Evolutionary conservation across 2,888 invertebrate species (phyloP).

Genomic region (Lottia gigantea): DNA sequence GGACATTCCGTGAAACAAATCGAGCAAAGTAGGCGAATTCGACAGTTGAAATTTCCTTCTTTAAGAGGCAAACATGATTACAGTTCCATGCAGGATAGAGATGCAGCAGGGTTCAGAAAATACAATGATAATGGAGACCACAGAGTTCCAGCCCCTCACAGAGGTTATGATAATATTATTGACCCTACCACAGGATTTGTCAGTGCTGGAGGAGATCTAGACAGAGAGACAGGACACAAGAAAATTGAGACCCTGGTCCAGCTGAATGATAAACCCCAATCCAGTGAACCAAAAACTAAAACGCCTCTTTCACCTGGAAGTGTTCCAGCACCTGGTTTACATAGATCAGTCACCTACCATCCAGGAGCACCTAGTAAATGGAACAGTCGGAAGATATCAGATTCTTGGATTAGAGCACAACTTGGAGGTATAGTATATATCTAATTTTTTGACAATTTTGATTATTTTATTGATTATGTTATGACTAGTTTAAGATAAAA

Average conservation of each 20-base stretch:
- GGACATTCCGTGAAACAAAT: slow-evolving; percentile 54
- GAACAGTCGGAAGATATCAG: slow-evolving; percentile 60
- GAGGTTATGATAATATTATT: slow-evolving; percentile 63
- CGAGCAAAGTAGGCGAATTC: slow-evolving; percentile 52
- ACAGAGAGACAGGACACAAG: slow-evolving; percentile 57
- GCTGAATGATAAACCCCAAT: slow-evolving; percentile 56
- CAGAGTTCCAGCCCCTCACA: slow-evolving; percentile 54
- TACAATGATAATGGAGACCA: slow-evolving; percentile 63
- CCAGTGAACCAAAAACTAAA: slow-evolving; percentile 44
- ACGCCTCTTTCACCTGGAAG: slow-evolving; percentile 43
- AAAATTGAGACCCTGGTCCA: slow-evolving; percentile 57
- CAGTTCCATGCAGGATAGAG: slow-evolving; percentile 54
- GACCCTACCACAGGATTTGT: slow-evolving; percentile 66
- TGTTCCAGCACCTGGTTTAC: slow-evolving; percentile 56
- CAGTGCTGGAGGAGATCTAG: slow-evolving; percentile 62
- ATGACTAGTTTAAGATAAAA: too few species aligned
- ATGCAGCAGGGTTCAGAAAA: slow-evolving; percentile 41
- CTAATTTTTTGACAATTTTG: too few species aligned
- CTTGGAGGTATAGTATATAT: slow-evolving; percentile 53
- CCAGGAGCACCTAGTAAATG: slow-evolving; percentile 61
- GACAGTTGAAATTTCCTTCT: slow-evolving; percentile 62
- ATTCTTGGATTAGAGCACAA: slow-evolving; percentile 57
- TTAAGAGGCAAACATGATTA: slow-evolving; percentile 54
- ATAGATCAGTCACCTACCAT: slow-evolving; percentile 52
- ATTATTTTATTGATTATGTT: too few species aligned